phyloP scores from a whole-genome alignment of 2,888 invertebrate genomes.

The Leucoma salicis region DNA sequence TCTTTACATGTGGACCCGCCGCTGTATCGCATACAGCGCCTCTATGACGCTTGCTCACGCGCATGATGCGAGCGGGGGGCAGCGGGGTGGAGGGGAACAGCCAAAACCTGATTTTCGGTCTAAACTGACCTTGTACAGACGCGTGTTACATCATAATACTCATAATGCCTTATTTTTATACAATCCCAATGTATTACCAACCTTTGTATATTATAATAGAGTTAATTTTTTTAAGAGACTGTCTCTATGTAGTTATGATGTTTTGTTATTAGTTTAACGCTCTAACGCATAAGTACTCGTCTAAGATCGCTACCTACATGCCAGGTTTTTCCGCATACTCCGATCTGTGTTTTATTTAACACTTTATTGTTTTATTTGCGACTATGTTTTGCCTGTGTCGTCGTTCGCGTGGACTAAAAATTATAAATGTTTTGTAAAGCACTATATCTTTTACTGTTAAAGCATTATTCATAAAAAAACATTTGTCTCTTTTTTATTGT shows the following conservation, averaged over 20 bases:
- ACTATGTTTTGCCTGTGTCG: too few species aligned
- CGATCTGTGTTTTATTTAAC: slow-evolving; percentile 67
- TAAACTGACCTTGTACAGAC: slow-evolving; percentile 77
- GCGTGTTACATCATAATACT: slow-evolving; percentile 74
- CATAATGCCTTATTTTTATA: slow-evolving; percentile 63
- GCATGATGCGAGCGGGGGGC: slow-evolving; percentile 32
- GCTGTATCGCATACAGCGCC: slow-evolving; percentile 37
- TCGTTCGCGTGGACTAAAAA: too few species aligned
- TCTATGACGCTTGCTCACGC: slow-evolving; percentile 56
- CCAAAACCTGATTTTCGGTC: slow-evolving; percentile 80
- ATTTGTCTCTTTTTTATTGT: too few species aligned
- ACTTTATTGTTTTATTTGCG: slow-evolving; percentile 33
- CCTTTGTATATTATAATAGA: slow-evolving; percentile 5
- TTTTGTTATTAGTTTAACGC: slow-evolving; percentile 34
- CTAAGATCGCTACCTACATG: slow-evolving; percentile 61
- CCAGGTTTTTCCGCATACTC: slow-evolving; percentile 73
- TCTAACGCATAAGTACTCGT: slow-evolving; percentile 53
- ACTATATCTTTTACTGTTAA: too few species aligned
- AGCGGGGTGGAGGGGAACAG: slow-evolving; percentile 42
- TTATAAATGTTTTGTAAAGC: too few species aligned
- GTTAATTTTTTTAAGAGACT: slow-evolving; percentile 20
- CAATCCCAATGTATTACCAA: slow-evolving; percentile 16
- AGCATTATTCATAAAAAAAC: too few species aligned
- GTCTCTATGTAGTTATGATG: slow-evolving; percentile 21
- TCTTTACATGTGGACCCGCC: slow-evolving; percentile 15